Percentiles rank a stretch among this genome's conserved stretches.
phyloP scores from a whole-genome alignment of 2,797 vertebrate genomes.

The Poecile montanus region DNA sequence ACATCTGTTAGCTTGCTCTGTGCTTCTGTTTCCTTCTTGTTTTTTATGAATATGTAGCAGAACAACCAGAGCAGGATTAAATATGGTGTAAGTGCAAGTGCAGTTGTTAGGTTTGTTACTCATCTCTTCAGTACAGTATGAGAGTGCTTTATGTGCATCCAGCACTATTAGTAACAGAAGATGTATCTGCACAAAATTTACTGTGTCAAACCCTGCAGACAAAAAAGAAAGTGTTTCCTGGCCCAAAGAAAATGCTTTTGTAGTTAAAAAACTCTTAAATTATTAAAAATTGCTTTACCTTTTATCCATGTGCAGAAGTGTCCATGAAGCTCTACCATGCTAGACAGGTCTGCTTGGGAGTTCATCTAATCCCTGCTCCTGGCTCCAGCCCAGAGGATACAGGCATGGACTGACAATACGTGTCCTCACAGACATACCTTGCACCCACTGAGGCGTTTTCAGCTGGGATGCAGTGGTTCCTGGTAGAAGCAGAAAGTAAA shows the following conservation, averaged over 20 bases:
- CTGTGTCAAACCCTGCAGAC: neutral
- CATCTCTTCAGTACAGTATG: neutral
- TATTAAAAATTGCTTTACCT: neutral
- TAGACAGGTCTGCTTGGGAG: neutral
- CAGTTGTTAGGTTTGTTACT: neutral
- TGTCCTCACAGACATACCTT: neutral
- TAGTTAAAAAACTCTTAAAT: neutral
- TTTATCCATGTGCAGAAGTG: neutral
- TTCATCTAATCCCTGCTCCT: neutral
- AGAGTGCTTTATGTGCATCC: neutral
- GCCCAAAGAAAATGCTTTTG: neutral
- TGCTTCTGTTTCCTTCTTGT: slow-evolving; percentile 57
- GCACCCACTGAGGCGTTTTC: neutral
- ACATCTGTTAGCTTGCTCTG: slow-evolving; percentile 60
- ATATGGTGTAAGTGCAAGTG: neutral
- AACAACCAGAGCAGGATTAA: slow-evolving; percentile 55
- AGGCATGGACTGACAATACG: fast-evolving
- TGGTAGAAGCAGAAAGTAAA: neutral
- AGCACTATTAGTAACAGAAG: neutral
- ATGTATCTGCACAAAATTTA: neutral
- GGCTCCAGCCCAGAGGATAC: neutral
- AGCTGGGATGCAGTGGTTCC: neutral
- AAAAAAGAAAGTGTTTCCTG: neutral
- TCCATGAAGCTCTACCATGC: neutral
- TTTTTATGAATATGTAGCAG: slow-evolving; percentile 43